phyloP scores from a whole-genome alignment of 2,888 invertebrate genomes.

The Drosophila neotestacea region DNA sequence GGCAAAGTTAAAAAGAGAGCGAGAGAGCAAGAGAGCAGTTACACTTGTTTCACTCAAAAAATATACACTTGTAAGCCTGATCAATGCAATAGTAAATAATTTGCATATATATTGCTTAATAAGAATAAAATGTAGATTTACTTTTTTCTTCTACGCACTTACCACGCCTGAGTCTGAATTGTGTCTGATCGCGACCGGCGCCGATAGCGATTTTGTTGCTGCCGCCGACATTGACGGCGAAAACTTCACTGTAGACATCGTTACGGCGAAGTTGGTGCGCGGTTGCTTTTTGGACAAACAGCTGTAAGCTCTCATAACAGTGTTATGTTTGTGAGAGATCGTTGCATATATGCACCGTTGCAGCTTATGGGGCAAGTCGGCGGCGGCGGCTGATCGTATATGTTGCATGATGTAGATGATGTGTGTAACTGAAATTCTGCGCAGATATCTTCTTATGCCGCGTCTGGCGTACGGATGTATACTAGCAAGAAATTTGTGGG shows the following conservation, averaged over 20 bases:
- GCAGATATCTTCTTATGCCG: constrained; percentile 28
- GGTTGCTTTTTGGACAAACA: constrained; percentile 20
- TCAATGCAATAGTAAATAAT: background rate
- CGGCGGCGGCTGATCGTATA: constrained; percentile 9
- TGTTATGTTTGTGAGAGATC: background rate
- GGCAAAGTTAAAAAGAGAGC: background rate
- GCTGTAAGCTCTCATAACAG: constrained; percentile 37
- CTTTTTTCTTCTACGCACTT: constrained; percentile 29
- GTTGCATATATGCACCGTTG: constrained; percentile 4
- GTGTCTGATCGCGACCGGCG: constrained; percentile 59
- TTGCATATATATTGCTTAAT: background rate
- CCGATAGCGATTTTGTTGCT: background rate
- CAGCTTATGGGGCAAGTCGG: constrained; percentile 30
- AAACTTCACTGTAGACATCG: constrained; percentile 22
- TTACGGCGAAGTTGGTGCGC: constrained; percentile 25
- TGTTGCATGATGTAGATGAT: constrained; percentile 42
- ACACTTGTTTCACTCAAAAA: constrained; percentile 6
- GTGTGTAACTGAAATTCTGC: constrained; percentile 9
- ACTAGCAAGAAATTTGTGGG: constrained; percentile 32
- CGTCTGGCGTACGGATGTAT: constrained; percentile 29
- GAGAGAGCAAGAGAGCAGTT: background rate
- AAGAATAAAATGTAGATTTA: background rate
- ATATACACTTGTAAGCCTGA: background rate
- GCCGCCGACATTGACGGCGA: constrained; percentile 24
- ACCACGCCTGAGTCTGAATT: constrained; percentile 46